phyloP scores from a whole-genome alignment of 1,140 invertebrate genomes.

The Hyles vespertilio region DNA sequence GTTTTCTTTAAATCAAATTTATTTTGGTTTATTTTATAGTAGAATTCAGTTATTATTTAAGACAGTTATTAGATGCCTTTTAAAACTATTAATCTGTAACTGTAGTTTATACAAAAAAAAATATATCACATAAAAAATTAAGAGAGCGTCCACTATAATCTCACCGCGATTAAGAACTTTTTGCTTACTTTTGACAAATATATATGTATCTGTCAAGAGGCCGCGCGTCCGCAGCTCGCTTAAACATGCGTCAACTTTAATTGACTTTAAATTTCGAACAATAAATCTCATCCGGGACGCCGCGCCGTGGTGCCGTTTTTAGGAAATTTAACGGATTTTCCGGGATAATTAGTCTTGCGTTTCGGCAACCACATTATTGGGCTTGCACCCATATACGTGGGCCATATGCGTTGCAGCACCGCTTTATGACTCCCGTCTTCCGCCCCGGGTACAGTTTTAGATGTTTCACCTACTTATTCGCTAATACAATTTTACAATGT shows the following conservation, averaged over 20 bases:
- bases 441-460: no score
- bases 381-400: neutral
- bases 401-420: neutral
- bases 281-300: slow-evolving; percentile 38
- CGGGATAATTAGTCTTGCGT: slow-evolving; percentile 11
- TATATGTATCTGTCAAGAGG: slow-evolving; percentile 44
- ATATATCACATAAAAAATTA: no score
- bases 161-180: no score
- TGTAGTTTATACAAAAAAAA: no score
- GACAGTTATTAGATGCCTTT: no score
- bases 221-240: slow-evolving; percentile 22
- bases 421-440: neutral
- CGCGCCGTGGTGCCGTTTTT: slow-evolving; percentile 2
- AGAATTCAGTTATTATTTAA: no score
- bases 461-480: neutral
- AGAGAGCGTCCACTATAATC: no score
- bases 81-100: no score
- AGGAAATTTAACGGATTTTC: slow-evolving; percentile 10
- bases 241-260: slow-evolving; percentile 39
- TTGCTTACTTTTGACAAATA: no score
- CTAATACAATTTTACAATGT: no score
- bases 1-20: no score
- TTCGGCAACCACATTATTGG: slow-evolving; percentile 4
- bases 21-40: no score
- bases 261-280: slow-evolving; percentile 41